Base-by-base conservation (phyloP, 1,140 invertebrate genomes). In the Neelides sp. region DNA sequence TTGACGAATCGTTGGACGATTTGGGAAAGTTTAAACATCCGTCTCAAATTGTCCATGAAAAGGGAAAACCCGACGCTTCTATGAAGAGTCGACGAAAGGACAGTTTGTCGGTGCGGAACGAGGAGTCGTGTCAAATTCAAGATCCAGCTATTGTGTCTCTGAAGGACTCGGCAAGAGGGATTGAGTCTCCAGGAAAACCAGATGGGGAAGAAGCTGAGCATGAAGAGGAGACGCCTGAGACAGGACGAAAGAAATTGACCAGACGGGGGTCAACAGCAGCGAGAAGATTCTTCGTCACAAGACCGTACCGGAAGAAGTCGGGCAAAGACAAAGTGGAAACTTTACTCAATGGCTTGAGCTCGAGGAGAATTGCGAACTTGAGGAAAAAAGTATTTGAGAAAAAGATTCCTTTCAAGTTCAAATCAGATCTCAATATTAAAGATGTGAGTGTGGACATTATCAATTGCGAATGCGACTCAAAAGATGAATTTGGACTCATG, bases 401-500 rank as follows among this genome's bases (percentile, higher is more conserved):
- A 27, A 41, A 26, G 30, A 27, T 53, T 13, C 19, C 39, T 19
- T 40, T 20, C 19, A 13, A 8, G 19, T 13, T 40, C 15, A 4
- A 15, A 2, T 24, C 17, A 5, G 37, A 36, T 4, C 50, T 46
- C 60, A 67, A 58, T 76, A 81, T 49, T 15, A 52, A 58, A 48
- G 61, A 65, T 41, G 55, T 57, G 4, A 50, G 52, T n/a, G 65
- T 69, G 62, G 87, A 92, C 71, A 79, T 91, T 45, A 87, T 91
- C 44, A 87, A 89, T 67, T 92, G 88, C 66, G 77, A 79, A 20
- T 91, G 87, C 75, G 75, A 76, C 10, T 71, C 75, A 61, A 78
- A 75, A 53, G 88, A 93, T 69, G 90, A 94, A 68, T 88, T 91
- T 66, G 90, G 89, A 3, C 69, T 93, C 3, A 94, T 93, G 88